Base-by-base conservation (phyloP, 2,797 vertebrate genomes). In the Scarus forsteni region DNA sequence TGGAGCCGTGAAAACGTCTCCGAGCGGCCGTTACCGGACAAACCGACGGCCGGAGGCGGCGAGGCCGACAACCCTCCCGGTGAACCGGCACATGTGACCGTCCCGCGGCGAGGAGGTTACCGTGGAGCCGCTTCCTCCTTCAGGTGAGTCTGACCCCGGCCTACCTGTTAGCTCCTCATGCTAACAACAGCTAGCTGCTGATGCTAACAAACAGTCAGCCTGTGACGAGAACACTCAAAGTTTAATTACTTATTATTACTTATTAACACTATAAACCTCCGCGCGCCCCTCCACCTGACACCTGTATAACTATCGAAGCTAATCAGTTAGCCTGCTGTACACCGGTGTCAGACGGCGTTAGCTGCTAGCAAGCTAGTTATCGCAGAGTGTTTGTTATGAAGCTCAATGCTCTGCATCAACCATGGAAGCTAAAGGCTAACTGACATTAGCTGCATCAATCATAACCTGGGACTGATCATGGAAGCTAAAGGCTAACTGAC, bases 141-240 rank as follows among this genome's bases (percentile, higher is more conserved):
- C 78, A 77, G 85, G 87, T 85, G 18, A 82, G 85, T 73, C 14
- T 8, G 64, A 71, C 39, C 63, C 61, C 59, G 80, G 75, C 77
- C 69, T 66, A 27, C 7, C 51, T 35, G 43, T 11, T 66, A 39
- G 55, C 40, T 34, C n/a, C 10, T 1, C 34, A 2, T 27, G 59
- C 57, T 55, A 40, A 69, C 8, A 48, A 8, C n/a, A 39, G 38
- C 7, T 7, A 39, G 38, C 38, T 27, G 27, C 27, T 27, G 27
- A 27, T 27, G 27, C 4, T 39, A 39, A 39, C 38, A 39, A 7
- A 39, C 1, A 7, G 7, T 1, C 7, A 10, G 38, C 9, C 38
- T 7, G 38, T 39, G 38, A 39, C 5, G 7, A 8, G 36, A 8
- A 38, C 5, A 38, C 36, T 38, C 1, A 39, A 39, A 10, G 9